Conservation (phyloP, 1,140 invertebrate species). For the Psix sp. region DNA sequence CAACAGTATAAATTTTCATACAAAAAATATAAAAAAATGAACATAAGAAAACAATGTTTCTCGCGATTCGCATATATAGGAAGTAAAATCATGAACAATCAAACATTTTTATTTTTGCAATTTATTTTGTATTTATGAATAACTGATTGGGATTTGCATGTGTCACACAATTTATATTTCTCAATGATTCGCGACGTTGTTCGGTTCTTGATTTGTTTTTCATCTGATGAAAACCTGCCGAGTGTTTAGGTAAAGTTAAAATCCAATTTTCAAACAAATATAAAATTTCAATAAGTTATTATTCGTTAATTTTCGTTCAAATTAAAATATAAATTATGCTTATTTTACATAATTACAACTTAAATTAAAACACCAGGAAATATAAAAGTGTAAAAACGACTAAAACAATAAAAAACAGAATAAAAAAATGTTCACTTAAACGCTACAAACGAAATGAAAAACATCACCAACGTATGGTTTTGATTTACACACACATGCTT, state of each 20-base stretch:
- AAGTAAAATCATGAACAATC: slow-evolving; percentile 16
- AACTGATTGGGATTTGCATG: slow-evolving; percentile 20
- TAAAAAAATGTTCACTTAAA: slow-evolving; percentile 5
- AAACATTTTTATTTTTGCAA: slow-evolving; percentile 2
- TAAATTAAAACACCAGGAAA: slow-evolving; percentile 15
- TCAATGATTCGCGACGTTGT: slow-evolving; percentile 3
- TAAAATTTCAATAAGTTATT: slow-evolving; percentile 1
- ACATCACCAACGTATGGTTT: no score
- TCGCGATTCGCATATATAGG: slow-evolving; percentile 1
- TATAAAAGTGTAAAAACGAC: no score
- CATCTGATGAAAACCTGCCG: not conserved
- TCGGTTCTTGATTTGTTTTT: no score
- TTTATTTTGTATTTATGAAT: slow-evolving; percentile 29
- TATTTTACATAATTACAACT: slow-evolving; percentile 27
- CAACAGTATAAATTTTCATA: no score
- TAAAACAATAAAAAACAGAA: slow-evolving; percentile 4
- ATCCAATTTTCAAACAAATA: slow-evolving; percentile 8
- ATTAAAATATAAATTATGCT: slow-evolving; percentile 20
- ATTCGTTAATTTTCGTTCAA: not conserved
- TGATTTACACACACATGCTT: slow-evolving; percentile 17
- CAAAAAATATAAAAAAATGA: not conserved
- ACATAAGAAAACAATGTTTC: not conserved
- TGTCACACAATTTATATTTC: slow-evolving; percentile 31
- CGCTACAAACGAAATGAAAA: slow-evolving; percentile 17
- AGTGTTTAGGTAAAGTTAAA: slow-evolving; percentile 43